These are phyloP conservation scores for Didymodactylos carnosus DNA, from an alignment of 2,888 invertebrate genomes.

Conservation along the genomic window DNA sequence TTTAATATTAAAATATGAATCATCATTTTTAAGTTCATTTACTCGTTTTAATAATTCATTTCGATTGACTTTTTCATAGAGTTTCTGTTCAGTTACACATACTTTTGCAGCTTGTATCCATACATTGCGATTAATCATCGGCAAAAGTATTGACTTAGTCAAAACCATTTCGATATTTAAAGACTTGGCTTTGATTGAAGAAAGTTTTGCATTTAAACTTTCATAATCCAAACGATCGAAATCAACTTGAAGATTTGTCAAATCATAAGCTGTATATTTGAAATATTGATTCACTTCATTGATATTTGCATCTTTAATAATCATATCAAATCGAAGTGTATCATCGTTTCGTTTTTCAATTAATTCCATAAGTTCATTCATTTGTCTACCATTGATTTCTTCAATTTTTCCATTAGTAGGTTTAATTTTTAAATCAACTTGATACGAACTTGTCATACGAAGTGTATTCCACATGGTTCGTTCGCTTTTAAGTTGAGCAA, in stretches of 20 bases:
- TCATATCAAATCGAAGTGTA: not conserved
- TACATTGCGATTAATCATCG: not conserved
- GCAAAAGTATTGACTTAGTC: not conserved
- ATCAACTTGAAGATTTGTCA: not conserved
- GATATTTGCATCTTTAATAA: constrained; percentile 1
- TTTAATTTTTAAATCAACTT: not conserved
- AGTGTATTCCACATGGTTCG: not conserved
- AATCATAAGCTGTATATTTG: not conserved
- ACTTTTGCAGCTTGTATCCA: not conserved
- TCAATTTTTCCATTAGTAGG: not conserved
- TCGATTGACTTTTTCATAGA: not conserved
- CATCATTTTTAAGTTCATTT: not conserved
- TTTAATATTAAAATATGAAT: not conserved
- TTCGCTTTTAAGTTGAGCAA: not conserved
- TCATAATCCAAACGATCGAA: not conserved
- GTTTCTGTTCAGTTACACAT: not conserved
- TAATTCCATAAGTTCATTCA: not conserved
- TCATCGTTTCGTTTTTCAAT: not conserved
- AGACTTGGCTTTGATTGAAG: not conserved
- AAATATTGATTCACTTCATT: not conserved
- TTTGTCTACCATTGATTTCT: not conserved
- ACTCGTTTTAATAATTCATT: not conserved
- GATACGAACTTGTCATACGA: not conserved
- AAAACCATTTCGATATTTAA: not conserved
- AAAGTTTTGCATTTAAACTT: not conserved